Evolutionary conservation across 2,888 invertebrate genomes (phyloP), one percentile per base, ranked within the genome.

Genomic region (Heteromyza rotundicornis): DNA sequence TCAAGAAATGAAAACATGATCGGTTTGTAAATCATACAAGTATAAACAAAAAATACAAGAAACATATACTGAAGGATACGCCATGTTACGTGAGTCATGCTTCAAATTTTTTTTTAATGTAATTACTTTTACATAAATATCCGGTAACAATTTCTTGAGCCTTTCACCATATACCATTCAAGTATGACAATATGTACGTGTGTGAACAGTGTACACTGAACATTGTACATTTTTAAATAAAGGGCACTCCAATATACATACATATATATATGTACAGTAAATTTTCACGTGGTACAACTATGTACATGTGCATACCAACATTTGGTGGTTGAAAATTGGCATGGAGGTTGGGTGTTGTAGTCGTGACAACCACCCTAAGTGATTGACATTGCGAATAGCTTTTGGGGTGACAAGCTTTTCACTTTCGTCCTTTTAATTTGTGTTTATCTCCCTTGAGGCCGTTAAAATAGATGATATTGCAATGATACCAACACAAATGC

Each of bases 371-470:
- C 60, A 49, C 51, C 51, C 53, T 56, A 56, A 60, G 59, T 63
- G 63, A 63, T 63, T 63, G 63, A 59, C 59, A 63, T 63, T 63
- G 63, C 57, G 57, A 57, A 36, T 52, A 22, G 19, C 22, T 67
- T 62, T 59, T 44, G 68, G 70, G 68, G 71, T 71, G 70, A 71
- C 71, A 71, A 70, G 68, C 71, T 71, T 71, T 71, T 71, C 71
- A 71, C 71, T 71, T 71, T 71, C 70, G 68, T 71, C 69, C 68
- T 70, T 70, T 71, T 71, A 71, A 71, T 71, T 71, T 71, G 68
- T 67, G 66, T 70, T 71, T 70, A 71, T 69, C 68, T 71, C 68
- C 68, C 69, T 62, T 35, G 60, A 65, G 68, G 67, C 62, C 58
- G 27, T 35, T 59, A 19, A 47, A 47, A 47, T 47, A 47, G 47